A percentile compares a stretch with the other conserved stretches of the same genome.
Evolutionary conservation across 2,888 invertebrate species (phyloP).

Genomic region (Campopleginae sp.): DNA sequence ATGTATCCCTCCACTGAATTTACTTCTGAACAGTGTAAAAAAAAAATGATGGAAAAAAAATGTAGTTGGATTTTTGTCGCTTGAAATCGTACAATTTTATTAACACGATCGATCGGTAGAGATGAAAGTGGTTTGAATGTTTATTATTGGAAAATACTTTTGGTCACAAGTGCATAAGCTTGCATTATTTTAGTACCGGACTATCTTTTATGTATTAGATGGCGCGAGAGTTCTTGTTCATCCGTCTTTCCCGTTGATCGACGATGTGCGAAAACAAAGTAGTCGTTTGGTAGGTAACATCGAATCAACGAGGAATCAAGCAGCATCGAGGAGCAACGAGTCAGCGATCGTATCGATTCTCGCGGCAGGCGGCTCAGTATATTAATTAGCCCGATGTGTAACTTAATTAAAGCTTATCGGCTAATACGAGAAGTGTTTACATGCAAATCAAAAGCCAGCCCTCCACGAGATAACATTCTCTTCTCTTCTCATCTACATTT

Average conservation of each 20-base stretch:
- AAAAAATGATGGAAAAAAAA: background rate
- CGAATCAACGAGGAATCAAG: constrained; percentile 52
- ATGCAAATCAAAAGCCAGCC: constrained; percentile 77
- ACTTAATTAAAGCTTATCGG: constrained; percentile 79
- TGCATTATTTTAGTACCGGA: constrained; percentile 35
- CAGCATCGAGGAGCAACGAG: constrained; percentile 44
- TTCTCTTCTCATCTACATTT: background rate
- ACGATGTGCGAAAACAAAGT: constrained; percentile 72
- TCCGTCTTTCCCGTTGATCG: constrained; percentile 54
- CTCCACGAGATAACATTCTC: constrained; percentile 61
- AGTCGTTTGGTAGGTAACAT: constrained; percentile 57
- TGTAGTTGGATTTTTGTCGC: background rate
- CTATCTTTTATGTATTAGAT: constrained; percentile 51
- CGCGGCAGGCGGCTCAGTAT: constrained; percentile 68
- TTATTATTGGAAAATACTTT: background rate
- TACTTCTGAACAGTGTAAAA: background rate
- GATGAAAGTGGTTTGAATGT: background rate
- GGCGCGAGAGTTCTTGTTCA: constrained; percentile 51
- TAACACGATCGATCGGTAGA: too few relatives aligned
- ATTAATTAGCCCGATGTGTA: constrained; percentile 78
- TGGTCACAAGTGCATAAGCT: background rate
- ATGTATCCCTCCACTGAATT: background rate
- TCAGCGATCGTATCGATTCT: constrained; percentile 70
- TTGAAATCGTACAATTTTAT: background rate
- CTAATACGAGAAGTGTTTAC: constrained; percentile 75